These are phyloP conservation scores for Cryptoprocta ferox DNA, from an alignment of 2,797 vertebrate genomes.

Conservation along the genomic window DNA sequence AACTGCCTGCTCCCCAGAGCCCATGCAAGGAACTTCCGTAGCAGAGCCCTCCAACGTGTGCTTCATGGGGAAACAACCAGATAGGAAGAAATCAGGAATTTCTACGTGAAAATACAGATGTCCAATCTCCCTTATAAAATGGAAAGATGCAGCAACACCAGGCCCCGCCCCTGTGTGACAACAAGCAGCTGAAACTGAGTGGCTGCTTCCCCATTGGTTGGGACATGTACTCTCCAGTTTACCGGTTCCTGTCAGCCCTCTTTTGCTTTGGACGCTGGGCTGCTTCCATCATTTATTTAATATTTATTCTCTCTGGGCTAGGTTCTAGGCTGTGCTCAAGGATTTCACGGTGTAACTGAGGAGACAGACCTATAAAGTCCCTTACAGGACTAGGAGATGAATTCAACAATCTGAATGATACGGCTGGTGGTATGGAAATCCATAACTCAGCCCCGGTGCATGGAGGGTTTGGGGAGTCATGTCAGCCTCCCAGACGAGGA, in stretches of 20 bases:
- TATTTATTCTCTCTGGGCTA: not conserved
- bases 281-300: not conserved
- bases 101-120: not conserved
- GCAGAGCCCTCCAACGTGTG: not conserved
- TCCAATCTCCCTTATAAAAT: not conserved
- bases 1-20: not conserved
- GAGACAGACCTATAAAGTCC: not conserved
- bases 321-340: not conserved
- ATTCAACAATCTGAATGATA: not conserved
- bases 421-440: not conserved
- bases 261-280: not conserved
- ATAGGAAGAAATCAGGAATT: not conserved
- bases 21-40: not conserved
- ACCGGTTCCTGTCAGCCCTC: not conserved
- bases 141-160: not conserved
- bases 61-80: not conserved
- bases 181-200: no score
- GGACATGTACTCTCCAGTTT: not conserved
- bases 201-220: accelerated
- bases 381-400: not conserved
- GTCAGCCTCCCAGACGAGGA: not conserved
- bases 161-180: accelerated
- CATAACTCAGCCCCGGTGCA: accelerated
- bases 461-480: not conserved
- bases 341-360: not conserved